Percentiles rank a stretch among this genome's conserved stretches.
These are phyloP conservation scores for Andricus curvator DNA, from an alignment of 2,888 invertebrate genomes.

Conservation along the genomic window DNA sequence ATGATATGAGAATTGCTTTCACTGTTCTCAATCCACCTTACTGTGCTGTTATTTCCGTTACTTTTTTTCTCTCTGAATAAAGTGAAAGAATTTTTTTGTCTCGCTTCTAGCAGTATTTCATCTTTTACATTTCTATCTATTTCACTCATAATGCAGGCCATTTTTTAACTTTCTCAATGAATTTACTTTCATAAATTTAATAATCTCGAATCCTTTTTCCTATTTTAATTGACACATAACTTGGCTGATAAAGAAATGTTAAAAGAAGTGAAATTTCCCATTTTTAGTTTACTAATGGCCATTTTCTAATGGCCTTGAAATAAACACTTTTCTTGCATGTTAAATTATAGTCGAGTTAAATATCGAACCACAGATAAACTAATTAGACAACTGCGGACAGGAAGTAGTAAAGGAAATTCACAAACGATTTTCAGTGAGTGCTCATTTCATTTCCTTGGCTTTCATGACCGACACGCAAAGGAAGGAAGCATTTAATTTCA, in stretches of 20 bases:
- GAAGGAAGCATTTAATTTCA: conserved; percentile 34
- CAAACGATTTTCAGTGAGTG: conserved; percentile 23
- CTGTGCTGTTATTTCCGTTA: conserved; percentile 32
- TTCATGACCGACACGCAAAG: conserved; percentile 27
- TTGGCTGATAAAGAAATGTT: background rate
- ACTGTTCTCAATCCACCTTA: conserved; percentile 30
- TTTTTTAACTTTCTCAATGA: background rate
- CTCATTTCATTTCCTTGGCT: conserved; percentile 38
- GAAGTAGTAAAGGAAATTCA: conserved; percentile 31
- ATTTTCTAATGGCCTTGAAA: background rate
- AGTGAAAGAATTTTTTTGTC: conserved; percentile 10
- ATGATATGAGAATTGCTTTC: conserved; percentile 31
- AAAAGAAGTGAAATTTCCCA: background rate
- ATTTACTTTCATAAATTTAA: conserved; percentile 1
- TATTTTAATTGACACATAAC: background rate
- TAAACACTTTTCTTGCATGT: background rate
- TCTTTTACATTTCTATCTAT: background rate
- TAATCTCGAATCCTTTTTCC: background rate
- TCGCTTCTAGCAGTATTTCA: background rate
- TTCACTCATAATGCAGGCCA: background rate
- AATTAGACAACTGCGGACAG: conserved; percentile 12
- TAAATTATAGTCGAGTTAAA: background rate
- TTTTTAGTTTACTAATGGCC: background rate
- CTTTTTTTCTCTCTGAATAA: conserved; percentile 34
- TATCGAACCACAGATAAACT: conserved; percentile 20